Evolutionary conservation across 2,113 vertebrate genomes (phyloP).

Genomic region (Tauraco erythrolophus): DNA sequence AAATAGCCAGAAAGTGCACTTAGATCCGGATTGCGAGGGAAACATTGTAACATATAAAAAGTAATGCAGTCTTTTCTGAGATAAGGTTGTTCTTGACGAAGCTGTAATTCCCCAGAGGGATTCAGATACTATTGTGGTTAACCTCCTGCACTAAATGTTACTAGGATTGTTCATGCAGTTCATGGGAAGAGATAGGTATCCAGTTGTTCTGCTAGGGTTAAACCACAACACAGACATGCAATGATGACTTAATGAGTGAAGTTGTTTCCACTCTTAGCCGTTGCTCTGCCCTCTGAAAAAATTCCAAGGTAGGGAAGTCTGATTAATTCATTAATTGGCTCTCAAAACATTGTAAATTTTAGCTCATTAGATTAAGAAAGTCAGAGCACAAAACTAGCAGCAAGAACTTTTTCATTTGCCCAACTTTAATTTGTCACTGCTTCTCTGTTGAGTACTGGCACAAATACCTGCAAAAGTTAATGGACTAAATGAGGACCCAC

Average conservation of each 20-base stretch:
- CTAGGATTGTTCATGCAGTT: neutral
- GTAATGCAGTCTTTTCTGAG: neutral
- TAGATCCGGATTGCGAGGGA: neutral
- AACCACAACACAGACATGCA: neutral
- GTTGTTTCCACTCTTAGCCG: neutral
- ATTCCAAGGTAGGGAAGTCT: neutral
- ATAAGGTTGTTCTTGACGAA: neutral
- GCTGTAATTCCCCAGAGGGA: neutral
- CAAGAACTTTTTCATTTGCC: neutral
- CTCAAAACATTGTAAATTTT: neutral
- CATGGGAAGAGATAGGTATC: neutral
- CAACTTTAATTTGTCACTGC: neutral
- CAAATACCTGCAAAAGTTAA: neutral
- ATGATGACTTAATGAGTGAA: neutral
- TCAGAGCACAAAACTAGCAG: neutral
- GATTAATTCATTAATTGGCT: neutral
- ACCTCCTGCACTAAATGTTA: neutral
- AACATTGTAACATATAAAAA: neutral
- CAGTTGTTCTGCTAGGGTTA: neutral
- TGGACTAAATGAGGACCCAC: neutral
- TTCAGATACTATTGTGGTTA: neutral
- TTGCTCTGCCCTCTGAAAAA: neutral
- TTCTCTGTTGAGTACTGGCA: neutral
- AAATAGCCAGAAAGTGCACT: neutral
- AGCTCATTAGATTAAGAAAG: neutral